Conservation (phyloP, 2,797 vertebrate species). For the Smutsia temminckii region DNA sequence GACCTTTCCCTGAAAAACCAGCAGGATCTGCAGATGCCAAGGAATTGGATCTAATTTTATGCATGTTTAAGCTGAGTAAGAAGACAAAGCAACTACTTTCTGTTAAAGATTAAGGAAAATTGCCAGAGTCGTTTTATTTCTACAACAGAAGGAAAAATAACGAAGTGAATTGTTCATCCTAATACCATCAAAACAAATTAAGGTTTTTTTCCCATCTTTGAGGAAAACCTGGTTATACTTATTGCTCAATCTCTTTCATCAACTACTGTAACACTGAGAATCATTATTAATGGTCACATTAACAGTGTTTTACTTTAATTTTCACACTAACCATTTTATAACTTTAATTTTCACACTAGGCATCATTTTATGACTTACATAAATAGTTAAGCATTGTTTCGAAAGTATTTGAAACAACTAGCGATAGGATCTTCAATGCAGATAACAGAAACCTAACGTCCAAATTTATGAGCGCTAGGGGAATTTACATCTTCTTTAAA, state of each 20-base stretch:
- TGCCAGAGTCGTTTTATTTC: slow-evolving; percentile 44
- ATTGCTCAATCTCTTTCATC: not conserved
- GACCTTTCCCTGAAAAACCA: not conserved
- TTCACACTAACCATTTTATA: not conserved
- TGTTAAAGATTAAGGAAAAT: slow-evolving; percentile 18
- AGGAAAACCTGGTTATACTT: not conserved
- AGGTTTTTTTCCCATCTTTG: not conserved
- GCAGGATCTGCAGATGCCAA: not conserved
- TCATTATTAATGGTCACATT: not conserved
- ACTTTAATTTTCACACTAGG: not conserved
- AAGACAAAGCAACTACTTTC: slow-evolving; percentile 12
- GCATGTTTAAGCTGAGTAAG: slow-evolving; percentile 15
- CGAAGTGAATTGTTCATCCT: not conserved
- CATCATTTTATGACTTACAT: slow-evolving; percentile 33
- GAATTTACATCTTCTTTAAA: not conserved
- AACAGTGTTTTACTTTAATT: slow-evolving; percentile 3
- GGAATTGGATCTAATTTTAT: not conserved
- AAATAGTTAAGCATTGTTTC: slow-evolving; percentile 14
- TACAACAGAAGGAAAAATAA: slow-evolving; percentile 22
- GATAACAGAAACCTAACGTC: not conserved
- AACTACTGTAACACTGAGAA: not conserved
- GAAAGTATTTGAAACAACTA: not conserved
- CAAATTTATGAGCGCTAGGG: not conserved
- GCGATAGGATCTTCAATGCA: not conserved
- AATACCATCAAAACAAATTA: not conserved